Evolutionary conservation across 1,140 invertebrate species (phyloP).

Genomic region (Polypedilum pembai): DNA sequence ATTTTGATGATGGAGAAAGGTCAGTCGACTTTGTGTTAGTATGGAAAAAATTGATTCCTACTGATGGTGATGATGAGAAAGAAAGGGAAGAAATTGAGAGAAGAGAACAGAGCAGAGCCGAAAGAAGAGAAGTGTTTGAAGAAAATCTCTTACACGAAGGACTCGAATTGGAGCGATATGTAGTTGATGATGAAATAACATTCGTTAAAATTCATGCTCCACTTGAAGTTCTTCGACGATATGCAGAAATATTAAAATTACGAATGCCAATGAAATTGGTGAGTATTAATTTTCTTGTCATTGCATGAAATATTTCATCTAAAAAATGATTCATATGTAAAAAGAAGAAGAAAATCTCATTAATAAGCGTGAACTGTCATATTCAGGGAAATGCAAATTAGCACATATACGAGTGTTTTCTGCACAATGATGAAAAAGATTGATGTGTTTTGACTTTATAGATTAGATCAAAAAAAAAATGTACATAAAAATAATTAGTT

Average conservation of each 20-base stretch:
- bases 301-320: not conserved
- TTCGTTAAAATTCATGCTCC: constrained; percentile 79
- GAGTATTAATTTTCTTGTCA: constrained; percentile 29
- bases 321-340: not conserved
- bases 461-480: not conserved
- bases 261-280: constrained; percentile 91
- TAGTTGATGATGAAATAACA: constrained; percentile 52
- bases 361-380: not conserved
- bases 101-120: constrained; percentile 40
- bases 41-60: constrained; percentile 48
- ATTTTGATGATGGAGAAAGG: constrained; percentile 57
- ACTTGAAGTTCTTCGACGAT: constrained; percentile 72
- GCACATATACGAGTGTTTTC: not conserved
- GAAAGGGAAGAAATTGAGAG: constrained; percentile 43
- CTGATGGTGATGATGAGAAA: constrained; percentile 35
- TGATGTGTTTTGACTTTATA: not conserved
- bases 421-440: not conserved
- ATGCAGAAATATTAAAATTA: constrained; percentile 88
- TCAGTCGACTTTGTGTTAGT: constrained; percentile 73
- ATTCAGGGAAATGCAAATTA: not conserved
- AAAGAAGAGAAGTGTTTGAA: constrained; percentile 54
- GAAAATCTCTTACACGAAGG: constrained; percentile 59
- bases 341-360: not conserved
- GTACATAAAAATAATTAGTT: not conserved
- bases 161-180: constrained; percentile 57